These are phyloP conservation scores for Grammomys dolichurus DNA, from an alignment of 2,113 vertebrate genomes.

Conservation along the genomic window DNA sequence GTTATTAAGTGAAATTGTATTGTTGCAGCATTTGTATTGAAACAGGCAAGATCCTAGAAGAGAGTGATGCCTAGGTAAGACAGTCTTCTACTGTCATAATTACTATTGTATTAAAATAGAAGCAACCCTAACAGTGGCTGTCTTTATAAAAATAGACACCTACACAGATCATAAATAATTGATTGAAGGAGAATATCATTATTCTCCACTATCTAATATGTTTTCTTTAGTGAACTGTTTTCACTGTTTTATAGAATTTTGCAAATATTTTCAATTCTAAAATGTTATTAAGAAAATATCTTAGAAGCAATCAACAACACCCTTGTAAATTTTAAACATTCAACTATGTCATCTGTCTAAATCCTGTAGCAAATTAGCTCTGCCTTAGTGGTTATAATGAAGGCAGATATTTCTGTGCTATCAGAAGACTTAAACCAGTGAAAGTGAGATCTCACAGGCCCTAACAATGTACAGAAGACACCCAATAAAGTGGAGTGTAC, in stretches of 20 bases:
- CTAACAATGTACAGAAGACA: background rate
- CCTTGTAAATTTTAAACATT: background rate
- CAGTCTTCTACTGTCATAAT: background rate
- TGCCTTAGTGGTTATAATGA: slow-evolving; percentile 30
- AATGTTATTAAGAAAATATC: background rate
- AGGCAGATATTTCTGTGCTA: background rate
- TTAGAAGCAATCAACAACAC: background rate
- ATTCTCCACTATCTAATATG: background rate
- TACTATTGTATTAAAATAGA: background rate
- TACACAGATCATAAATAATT: background rate
- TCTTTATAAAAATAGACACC: slow-evolving; percentile 18
- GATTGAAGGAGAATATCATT: slow-evolving; percentile 20
- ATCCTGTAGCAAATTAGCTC: background rate
- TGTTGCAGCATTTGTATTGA: slow-evolving; percentile 17
- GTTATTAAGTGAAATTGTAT: background rate
- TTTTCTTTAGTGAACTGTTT: slow-evolving; percentile 21
- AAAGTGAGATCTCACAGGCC: background rate
- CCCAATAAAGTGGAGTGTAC: background rate
- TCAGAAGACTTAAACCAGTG: slow-evolving; percentile 39
- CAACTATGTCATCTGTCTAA: background rate
- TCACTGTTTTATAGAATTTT: background rate
- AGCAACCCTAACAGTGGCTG: background rate
- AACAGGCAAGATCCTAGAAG: slow-evolving; percentile 15
- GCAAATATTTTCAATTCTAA: slow-evolving; percentile 44
- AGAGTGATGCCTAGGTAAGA: slow-evolving; percentile 7